Percentiles rank a stretch among this genome's conserved stretches.
Conservation (phyloP, 2,113 vertebrate genomes). For the Bambusicola thoracicus region DNA sequence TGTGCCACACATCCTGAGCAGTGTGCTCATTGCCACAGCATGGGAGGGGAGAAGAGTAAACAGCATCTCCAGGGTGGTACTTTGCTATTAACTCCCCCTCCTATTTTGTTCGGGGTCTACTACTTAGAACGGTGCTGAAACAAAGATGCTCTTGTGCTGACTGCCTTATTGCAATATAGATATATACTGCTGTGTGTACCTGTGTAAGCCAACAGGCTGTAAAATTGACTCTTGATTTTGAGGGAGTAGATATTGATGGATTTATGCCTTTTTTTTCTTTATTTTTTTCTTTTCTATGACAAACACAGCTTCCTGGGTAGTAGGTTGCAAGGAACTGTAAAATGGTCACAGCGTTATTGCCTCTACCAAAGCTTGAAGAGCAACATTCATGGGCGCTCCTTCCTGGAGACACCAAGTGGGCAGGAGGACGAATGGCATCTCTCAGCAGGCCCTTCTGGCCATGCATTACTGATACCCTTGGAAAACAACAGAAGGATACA, state of each 20-base stretch:
- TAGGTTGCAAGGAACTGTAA: not conserved
- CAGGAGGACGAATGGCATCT: not conserved
- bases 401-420: not conserved
- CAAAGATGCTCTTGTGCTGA: not conserved
- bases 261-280: not conserved
- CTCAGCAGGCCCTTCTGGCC: not conserved
- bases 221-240: not conserved
- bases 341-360: not conserved
- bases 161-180: not conserved
- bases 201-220: not conserved
- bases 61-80: not conserved
- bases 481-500: not conserved
- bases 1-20: fast-evolving
- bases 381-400: not conserved
- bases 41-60: not conserved
- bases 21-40: not conserved
- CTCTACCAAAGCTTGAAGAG: not conserved
- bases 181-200: not conserved
- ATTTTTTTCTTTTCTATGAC: not conserved
- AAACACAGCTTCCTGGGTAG: not conserved
- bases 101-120: not conserved
- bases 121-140: not conserved
- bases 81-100: not conserved
- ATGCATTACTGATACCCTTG: not conserved
- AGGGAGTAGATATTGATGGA: not conserved